Conservation (phyloP, 2,797 vertebrate genomes). For the Hapalemur alaotrensis region DNA sequence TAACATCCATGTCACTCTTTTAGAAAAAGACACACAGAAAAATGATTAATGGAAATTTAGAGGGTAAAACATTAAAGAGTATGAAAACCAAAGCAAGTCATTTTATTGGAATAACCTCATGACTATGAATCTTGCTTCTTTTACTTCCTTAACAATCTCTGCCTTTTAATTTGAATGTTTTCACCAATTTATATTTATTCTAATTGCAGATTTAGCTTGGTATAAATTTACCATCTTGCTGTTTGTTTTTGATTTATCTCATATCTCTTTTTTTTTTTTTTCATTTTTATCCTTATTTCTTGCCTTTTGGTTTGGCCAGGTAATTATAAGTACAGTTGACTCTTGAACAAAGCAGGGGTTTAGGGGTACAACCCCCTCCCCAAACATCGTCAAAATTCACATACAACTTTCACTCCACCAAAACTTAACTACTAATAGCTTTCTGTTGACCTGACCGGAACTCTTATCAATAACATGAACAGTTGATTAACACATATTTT, state of each 20-base stretch:
- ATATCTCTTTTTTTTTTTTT: background rate
- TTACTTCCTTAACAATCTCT: background rate
- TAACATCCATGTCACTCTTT: background rate
- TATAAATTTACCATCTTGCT: too few species aligned
- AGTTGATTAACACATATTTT: background rate
- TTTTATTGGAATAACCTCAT: rapidly evolving
- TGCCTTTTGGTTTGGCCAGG: background rate
- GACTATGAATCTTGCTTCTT: background rate
- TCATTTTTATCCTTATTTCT: background rate
- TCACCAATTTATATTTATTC: background rate
- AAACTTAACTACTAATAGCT: background rate
- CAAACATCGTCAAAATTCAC: background rate
- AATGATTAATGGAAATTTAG: background rate
- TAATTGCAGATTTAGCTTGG: too few species aligned
- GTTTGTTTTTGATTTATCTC: background rate
- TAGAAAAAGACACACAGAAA: background rate
- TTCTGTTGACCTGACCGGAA: background rate
- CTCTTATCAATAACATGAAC: background rate
- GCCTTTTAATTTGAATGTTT: background rate
- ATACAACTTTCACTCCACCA: background rate
- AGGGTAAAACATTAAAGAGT: background rate
- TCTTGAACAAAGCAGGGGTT: background rate
- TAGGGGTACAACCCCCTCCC: background rate
- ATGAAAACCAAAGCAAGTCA: background rate
- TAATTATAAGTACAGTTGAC: background rate